Conservation (phyloP, 2,113 vertebrate genomes). For the Crotophaga sulcirostris region DNA sequence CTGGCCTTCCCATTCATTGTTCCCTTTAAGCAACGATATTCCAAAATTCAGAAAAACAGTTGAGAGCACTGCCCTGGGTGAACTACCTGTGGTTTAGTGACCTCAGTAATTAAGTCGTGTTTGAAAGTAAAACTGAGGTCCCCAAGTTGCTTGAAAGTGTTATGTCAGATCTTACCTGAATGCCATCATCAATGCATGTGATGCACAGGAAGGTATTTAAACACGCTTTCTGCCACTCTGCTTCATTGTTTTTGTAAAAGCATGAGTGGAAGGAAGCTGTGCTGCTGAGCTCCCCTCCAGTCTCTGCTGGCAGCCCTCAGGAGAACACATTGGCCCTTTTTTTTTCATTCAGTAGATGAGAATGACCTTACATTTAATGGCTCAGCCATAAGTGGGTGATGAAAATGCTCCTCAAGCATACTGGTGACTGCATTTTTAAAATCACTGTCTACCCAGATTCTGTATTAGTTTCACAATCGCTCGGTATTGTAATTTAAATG, state of each 20-base stretch:
- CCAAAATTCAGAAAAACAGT: background rate
- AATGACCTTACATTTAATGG: background rate
- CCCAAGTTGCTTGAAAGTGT: background rate
- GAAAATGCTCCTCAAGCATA: background rate
- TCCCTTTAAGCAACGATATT: background rate
- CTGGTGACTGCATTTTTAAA: background rate
- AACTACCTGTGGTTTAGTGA: background rate
- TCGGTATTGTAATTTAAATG: background rate
- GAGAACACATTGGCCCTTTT: background rate
- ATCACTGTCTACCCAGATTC: background rate
- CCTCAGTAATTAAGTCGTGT: background rate
- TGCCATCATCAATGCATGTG: background rate
- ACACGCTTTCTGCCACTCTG: background rate
- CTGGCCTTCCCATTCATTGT: background rate
- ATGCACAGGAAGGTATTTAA: background rate
- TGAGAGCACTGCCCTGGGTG: background rate
- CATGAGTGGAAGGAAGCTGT: background rate
- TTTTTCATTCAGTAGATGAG: background rate
- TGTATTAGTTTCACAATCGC: background rate
- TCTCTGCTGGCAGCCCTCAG: background rate
- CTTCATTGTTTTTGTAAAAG: background rate
- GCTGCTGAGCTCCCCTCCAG: background rate
- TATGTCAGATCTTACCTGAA: background rate
- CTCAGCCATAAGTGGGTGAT: background rate
- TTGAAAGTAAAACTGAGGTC: background rate